phyloP scores from a whole-genome alignment of 2,797 vertebrate species.

The Coregonus suidteri region DNA sequence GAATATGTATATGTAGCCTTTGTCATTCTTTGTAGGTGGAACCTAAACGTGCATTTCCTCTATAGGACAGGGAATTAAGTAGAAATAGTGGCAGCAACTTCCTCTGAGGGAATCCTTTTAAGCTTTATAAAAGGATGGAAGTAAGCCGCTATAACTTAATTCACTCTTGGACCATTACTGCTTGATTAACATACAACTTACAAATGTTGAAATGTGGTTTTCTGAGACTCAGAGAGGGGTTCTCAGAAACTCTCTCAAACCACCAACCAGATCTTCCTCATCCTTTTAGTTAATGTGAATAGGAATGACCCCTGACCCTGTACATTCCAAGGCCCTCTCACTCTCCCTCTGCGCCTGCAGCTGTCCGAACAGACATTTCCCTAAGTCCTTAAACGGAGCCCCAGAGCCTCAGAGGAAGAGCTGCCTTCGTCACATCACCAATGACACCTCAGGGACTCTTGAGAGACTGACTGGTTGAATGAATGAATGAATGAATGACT shows the following conservation, averaged over 20 bases:
- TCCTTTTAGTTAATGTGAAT: not conserved
- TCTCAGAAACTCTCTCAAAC: not conserved
- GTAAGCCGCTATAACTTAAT: too few species aligned
- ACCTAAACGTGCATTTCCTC: too few species aligned
- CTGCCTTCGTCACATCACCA: not conserved
- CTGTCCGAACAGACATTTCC: slow-evolving; percentile 8
- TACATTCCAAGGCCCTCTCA: slow-evolving; percentile 2
- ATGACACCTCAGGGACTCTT: slow-evolving; percentile 1
- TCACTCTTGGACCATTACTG: too few species aligned
- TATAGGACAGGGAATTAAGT: too few species aligned
- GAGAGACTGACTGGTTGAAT: not conserved
- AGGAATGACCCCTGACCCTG: not conserved
- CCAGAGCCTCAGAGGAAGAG: not conserved
- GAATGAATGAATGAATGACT: not conserved
- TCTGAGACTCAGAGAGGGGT: too few species aligned
- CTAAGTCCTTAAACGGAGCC: not conserved
- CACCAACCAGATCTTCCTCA: not conserved
- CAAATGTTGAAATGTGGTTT: not conserved
- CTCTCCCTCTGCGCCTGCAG: slow-evolving; percentile 4
- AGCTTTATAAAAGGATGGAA: too few species aligned
- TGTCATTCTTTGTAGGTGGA: too few species aligned
- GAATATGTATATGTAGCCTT: too few species aligned
- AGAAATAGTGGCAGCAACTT: too few species aligned
- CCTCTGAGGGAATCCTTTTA: too few species aligned
- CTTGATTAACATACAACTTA: not conserved